Conservation (phyloP, 2,888 invertebrate genomes). For the Zonitis immaculata region DNA sequence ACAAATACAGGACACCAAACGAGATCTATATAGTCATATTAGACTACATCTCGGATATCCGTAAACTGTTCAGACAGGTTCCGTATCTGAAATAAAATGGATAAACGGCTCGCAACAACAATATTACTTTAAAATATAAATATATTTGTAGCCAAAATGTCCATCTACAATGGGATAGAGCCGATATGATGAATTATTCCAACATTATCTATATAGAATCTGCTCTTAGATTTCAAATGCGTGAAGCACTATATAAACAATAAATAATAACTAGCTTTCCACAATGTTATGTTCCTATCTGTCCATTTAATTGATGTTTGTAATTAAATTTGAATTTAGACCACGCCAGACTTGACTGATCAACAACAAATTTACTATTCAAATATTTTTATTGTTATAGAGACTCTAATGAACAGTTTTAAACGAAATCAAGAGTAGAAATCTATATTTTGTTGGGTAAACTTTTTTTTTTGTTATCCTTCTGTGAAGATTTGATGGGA, state of each 20-base stretch:
- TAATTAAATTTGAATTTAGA: constrained; percentile 16
- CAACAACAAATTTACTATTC: constrained; percentile 7
- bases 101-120: constrained; percentile 13
- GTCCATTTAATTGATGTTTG: constrained; percentile 15
- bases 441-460: neutral
- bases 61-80: constrained; percentile 19
- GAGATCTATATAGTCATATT: constrained; percentile 28
- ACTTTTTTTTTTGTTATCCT: neutral
- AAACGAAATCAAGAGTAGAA: neutral
- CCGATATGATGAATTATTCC: too few species aligned
- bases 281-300: neutral
- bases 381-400: neutral
- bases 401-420: neutral
- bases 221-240: too few species aligned
- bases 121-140: neutral
- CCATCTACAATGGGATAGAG: too few species aligned
- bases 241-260: too few species aligned
- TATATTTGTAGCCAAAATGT: too few species aligned
- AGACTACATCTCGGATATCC: constrained; percentile 9
- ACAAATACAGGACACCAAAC: constrained; percentile 33
- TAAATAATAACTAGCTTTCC: neutral
- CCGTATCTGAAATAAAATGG: constrained; percentile 10
- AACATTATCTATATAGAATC: too few species aligned
- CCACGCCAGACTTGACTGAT: constrained; percentile 14
- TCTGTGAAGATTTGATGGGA: neutral